Evolutionary conservation across 2,113 vertebrate species (phyloP).

Genomic region (Empidonax traillii): DNA sequence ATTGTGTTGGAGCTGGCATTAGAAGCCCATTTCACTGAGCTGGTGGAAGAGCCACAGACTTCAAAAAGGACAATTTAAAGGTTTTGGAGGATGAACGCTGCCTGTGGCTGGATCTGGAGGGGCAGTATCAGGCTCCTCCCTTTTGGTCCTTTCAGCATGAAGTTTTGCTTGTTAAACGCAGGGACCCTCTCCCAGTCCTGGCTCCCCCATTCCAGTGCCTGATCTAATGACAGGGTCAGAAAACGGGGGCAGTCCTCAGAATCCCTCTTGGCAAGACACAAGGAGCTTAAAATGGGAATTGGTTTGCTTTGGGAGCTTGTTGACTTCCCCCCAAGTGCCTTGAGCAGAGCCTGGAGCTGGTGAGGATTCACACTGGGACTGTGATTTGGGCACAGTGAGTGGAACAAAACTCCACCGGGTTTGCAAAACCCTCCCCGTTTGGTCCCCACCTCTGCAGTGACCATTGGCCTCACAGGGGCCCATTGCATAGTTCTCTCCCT

Average conservation of each 20-base stretch:
- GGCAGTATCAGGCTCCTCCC: background rate
- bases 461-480: background rate
- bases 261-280: background rate
- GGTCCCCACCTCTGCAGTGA: background rate
- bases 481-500: background rate
- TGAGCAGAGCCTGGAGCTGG: background rate
- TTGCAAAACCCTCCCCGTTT: background rate
- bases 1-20: background rate
- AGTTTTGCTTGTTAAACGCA: background rate
- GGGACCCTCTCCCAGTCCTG: background rate
- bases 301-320: background rate
- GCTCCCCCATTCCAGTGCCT: background rate
- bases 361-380: background rate
- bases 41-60: background rate
- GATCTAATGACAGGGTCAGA: background rate
- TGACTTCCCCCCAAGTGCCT: background rate
- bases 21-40: background rate
- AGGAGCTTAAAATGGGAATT: background rate
- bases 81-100: fast-evolving
- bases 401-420: background rate
- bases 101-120: background rate
- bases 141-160: background rate
- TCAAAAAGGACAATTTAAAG: background rate
- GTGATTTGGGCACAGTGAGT: background rate
- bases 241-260: background rate